These are phyloP conservation scores for Nymphalis polychloros DNA, from an alignment of 2,888 invertebrate species.

Conservation along the genomic window DNA sequence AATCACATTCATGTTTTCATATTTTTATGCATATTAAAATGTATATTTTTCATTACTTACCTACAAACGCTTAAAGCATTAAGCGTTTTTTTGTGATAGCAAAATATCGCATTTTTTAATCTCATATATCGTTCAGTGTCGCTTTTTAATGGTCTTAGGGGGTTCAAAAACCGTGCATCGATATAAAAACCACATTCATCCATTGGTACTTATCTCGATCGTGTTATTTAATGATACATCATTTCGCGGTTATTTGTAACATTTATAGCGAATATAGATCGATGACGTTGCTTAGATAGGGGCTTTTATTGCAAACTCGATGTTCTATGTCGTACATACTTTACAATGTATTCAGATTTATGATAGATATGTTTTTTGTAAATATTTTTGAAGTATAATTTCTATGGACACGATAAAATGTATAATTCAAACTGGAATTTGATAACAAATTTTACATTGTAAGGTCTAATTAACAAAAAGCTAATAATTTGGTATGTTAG, in stretches of 20 bases:
- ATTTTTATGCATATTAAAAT: neutral
- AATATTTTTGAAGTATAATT: no score
- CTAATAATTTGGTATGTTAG: conserved; percentile 27
- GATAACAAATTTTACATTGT: no score
- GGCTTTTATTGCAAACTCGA: conserved; percentile 26
- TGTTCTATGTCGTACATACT: conserved; percentile 6
- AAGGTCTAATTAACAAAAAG: conserved; percentile 28
- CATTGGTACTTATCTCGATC: conserved; percentile 70
- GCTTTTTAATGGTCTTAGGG: conserved; percentile 66
- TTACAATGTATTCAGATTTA: neutral
- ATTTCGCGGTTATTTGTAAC: conserved; percentile 79
- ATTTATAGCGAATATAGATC: conserved; percentile 67
- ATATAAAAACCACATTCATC: conserved; percentile 78
- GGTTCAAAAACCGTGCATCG: conserved; percentile 61
- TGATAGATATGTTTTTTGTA: no score
- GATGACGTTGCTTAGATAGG: conserved; percentile 67
- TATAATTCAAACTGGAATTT: no score
- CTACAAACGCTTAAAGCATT: conserved; percentile 44
- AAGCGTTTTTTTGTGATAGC: conserved; percentile 44
- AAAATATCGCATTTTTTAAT: conserved; percentile 67
- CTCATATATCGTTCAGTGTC: conserved; percentile 60
- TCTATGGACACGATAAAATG: no score
- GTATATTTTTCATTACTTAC: conserved; percentile 28
- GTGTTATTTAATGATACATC: conserved; percentile 80
- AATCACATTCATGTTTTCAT: neutral